These are phyloP conservation scores for Scalopus aquaticus DNA, from an alignment of 2,113 vertebrate genomes.

Conservation along the genomic window DNA sequence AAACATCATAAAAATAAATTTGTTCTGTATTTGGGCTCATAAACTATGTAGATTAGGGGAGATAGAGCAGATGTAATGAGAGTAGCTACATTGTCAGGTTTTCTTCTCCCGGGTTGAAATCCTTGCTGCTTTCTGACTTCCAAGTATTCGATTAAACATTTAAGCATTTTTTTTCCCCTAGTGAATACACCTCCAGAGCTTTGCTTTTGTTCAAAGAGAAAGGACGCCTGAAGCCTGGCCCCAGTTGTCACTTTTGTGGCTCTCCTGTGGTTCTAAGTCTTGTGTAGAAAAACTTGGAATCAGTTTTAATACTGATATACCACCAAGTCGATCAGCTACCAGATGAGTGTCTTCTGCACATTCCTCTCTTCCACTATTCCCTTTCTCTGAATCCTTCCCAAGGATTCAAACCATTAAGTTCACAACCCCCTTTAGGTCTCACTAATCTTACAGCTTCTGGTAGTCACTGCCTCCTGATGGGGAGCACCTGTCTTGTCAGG, in stretches of 20 bases:
- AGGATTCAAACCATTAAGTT: background rate
- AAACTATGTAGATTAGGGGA: background rate
- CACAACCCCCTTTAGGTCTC: background rate
- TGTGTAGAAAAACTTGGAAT: background rate
- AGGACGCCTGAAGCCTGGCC: background rate
- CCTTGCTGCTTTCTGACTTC: background rate
- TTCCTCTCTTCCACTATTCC: background rate
- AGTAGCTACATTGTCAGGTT: background rate
- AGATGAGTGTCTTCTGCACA: background rate
- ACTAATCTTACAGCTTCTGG: background rate
- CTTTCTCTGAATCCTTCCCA: background rate
- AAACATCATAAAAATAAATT: background rate
- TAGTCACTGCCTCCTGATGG: background rate
- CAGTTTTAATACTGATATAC: background rate
- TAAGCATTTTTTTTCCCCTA: background rate
- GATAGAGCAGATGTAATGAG: background rate
- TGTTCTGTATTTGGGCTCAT: background rate
- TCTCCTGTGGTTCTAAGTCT: background rate
- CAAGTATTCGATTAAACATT: background rate
- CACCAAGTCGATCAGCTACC: background rate
- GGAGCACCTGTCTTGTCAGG: background rate
- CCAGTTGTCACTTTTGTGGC: background rate
- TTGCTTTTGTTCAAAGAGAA: slow-evolving; percentile 15
- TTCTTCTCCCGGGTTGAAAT: background rate
- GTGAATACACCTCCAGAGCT: background rate